These are phyloP conservation scores for Metopolophium dirhodum DNA, from an alignment of 1,140 invertebrate species.

Conservation along the genomic window DNA sequence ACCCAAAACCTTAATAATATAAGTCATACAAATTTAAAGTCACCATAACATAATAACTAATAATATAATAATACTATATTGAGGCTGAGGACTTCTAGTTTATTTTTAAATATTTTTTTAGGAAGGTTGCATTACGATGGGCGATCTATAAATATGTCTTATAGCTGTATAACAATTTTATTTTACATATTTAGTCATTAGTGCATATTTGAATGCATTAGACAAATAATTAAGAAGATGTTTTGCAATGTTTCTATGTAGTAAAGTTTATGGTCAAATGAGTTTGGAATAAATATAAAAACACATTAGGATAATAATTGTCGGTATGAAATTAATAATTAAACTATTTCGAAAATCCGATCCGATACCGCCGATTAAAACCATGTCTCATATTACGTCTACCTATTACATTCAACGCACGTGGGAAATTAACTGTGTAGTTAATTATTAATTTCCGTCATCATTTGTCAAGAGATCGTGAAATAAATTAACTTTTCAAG, in stretches of 20 bases:
- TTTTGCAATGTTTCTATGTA: neutral
- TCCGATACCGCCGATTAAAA: neutral
- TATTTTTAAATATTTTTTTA: neutral
- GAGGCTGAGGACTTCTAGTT: neutral
- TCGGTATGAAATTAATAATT: neutral
- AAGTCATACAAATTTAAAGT: neutral
- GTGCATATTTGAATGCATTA: neutral
- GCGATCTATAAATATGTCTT: neutral
- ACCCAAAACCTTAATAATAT: neutral
- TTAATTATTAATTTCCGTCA: neutral
- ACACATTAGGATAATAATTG: neutral
- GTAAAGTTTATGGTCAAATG: neutral
- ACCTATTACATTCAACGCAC: no score
- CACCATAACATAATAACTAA: neutral
- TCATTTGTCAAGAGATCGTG: neutral
- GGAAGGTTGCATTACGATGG: neutral
- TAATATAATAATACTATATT: neutral
- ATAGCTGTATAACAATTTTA: neutral
- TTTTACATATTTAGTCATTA: neutral
- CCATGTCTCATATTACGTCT: no score
- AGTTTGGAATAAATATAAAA: neutral
- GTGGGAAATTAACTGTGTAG: no score
- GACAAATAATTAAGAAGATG: neutral
- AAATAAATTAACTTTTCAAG: neutral
- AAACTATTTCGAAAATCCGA: neutral